phyloP scores from a whole-genome alignment of 1,140 invertebrate species.

The Scaptomyza hsui region DNA sequence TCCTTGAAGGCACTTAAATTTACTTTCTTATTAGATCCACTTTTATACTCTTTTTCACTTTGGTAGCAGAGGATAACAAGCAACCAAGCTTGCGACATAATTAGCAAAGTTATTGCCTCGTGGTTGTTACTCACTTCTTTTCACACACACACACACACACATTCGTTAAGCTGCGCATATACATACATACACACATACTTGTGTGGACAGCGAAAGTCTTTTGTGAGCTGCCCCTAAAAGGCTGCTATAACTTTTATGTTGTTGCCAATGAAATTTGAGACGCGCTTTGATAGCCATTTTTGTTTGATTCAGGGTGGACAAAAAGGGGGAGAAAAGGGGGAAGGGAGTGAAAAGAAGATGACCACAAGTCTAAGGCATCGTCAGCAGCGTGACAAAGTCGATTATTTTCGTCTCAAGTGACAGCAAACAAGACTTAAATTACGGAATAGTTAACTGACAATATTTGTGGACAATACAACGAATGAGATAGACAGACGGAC shows the following conservation, averaged over 20 bases:
- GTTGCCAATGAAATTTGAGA: slow-evolving; percentile 65
- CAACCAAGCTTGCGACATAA: slow-evolving; percentile 65
- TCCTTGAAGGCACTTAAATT: background rate
- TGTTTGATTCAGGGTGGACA: slow-evolving; percentile 19
- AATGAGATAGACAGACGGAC: background rate
- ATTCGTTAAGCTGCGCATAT: too few relatives aligned
- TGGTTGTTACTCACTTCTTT: slow-evolving; percentile 1
- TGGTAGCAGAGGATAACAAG: slow-evolving; percentile 20
- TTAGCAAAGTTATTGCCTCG: slow-evolving; percentile 57
- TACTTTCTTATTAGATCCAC: background rate
- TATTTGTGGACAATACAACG: slow-evolving; percentile 10
- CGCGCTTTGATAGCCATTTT: slow-evolving; percentile 47
- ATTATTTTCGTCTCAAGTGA: slow-evolving; percentile 82
- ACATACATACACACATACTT: background rate
- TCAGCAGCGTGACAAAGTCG: slow-evolving; percentile 73
- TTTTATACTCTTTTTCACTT: background rate
- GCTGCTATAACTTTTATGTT: slow-evolving; percentile 33
- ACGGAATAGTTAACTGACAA: slow-evolving; percentile 76
- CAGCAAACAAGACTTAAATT: slow-evolving; percentile 81
- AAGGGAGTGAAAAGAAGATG: background rate
- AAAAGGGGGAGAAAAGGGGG: background rate
- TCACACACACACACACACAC: slow-evolving; percentile 22
- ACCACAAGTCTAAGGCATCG: slow-evolving; percentile 12
- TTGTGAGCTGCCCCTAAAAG: slow-evolving; percentile 24
- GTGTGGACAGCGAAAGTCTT: slow-evolving; percentile 10